A percentile compares a stretch with the other conserved stretches of the same genome.
These are phyloP conservation scores for Lasiurus borealis DNA, from an alignment of 2,113 vertebrate species.

Conservation along the genomic window DNA sequence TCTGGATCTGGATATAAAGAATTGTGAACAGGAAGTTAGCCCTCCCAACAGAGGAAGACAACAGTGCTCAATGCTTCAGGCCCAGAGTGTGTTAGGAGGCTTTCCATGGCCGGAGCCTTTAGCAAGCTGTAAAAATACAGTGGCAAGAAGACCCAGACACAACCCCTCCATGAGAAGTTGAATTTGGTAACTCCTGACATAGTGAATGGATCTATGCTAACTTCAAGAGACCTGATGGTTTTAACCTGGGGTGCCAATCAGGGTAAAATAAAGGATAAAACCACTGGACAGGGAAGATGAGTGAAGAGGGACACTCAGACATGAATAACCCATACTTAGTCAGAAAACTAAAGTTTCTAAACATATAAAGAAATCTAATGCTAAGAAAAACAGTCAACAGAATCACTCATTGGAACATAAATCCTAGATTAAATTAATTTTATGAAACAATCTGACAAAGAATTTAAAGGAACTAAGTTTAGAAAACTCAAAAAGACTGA, in stretches of 20 bases:
- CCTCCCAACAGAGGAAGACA: neutral
- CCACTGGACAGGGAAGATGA: neutral
- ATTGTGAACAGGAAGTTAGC: neutral
- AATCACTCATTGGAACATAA: neutral
- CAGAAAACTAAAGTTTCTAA: conserved; percentile 20
- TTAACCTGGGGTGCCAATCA: neutral
- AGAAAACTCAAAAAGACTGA: conserved; percentile 29
- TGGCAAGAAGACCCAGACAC: neutral
- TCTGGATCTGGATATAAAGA: neutral
- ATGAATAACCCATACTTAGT: neutral
- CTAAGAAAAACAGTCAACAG: neutral
- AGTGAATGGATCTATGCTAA: neutral
- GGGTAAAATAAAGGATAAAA: neutral
- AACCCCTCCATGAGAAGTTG: neutral
- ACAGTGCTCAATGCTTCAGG: neutral
- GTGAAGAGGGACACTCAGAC: neutral
- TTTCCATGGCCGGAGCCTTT: neutral
- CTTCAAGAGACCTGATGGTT: neutral
- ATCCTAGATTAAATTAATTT: neutral
- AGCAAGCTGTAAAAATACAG: neutral
- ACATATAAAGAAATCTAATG: conserved; percentile 27
- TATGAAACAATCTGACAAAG: neutral
- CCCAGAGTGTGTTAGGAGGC: neutral
- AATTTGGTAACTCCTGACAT: neutral
- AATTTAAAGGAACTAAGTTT: neutral